A percentile compares a stretch with the other conserved stretches of the same genome.
Evolutionary conservation across 2,797 vertebrate species (phyloP).

Genomic region (Amblyopsis hoosieri): DNA sequence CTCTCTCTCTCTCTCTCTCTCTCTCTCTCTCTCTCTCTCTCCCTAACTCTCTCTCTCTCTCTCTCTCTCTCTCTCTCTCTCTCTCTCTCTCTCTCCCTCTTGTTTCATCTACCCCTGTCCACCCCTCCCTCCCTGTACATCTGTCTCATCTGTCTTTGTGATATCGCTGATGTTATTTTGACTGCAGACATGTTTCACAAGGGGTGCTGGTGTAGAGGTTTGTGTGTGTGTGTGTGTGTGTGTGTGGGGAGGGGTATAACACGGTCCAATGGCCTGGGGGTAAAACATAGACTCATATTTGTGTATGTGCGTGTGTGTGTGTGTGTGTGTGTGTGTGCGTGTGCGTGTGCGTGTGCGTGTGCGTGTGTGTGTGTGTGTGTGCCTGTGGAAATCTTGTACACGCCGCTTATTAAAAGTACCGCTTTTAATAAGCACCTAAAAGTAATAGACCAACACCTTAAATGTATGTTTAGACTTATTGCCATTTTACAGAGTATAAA

Average conservation of each 20-base stretch:
- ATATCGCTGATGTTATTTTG: slow-evolving; percentile 60
- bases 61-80: neutral
- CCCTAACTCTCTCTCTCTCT: neutral
- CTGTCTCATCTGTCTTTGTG: slow-evolving; percentile 5
- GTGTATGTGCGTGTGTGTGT: slow-evolving; percentile 47
- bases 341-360: slow-evolving; percentile 15
- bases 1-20: too few relatives aligned
- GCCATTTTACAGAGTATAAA: too few relatives aligned
- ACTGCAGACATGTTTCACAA: slow-evolving; percentile 44
- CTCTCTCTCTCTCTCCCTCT: slow-evolving; percentile 5
- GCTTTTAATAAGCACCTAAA: too few relatives aligned
- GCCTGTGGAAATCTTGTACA: too few relatives aligned
- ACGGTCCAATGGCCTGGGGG: neutral
- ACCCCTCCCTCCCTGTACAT: neutral
- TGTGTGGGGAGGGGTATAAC: slow-evolving; percentile 29
- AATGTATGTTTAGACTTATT: too few relatives aligned
- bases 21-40: too few relatives aligned
- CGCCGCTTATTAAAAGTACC: too few relatives aligned
- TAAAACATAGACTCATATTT: slow-evolving; percentile 51
- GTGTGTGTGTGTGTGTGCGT: neutral
- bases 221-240: slow-evolving; percentile 18
- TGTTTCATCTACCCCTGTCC: neutral
- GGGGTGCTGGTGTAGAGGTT: slow-evolving; percentile 9
- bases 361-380: too few relatives aligned
- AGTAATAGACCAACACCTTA: too few relatives aligned